Evolutionary conservation across 2,797 vertebrate species (phyloP).

Genomic region (Pseudopleuronectes americanus): DNA sequence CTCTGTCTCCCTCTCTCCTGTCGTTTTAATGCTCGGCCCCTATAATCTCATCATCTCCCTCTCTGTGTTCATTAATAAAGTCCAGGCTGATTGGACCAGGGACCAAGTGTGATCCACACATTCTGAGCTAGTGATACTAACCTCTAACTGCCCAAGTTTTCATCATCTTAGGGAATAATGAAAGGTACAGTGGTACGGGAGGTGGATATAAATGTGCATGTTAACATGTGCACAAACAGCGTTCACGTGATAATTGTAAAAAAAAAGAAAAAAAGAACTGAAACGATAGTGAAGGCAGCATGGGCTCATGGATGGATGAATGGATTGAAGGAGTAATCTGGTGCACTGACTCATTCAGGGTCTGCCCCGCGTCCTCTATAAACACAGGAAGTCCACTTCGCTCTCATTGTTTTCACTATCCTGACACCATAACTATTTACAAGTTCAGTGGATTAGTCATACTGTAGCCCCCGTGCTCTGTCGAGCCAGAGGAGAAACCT

Average conservation of each 20-base stretch:
- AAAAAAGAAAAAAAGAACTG: conserved; percentile 6
- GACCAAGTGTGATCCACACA: conserved; percentile 65
- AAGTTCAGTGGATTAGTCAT: conserved; percentile 85
- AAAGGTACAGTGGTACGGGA: conserved; percentile 58
- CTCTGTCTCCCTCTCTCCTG: conserved; percentile 75
- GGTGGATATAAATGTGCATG: neutral
- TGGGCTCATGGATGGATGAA: conserved; percentile 50
- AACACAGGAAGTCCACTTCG: conserved; percentile 87
- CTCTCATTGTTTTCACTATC: conserved; percentile 85
- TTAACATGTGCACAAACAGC: neutral
- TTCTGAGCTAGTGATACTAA: conserved; percentile 81
- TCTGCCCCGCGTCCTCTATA: conserved; percentile 80
- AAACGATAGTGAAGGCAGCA: conserved; percentile 16
- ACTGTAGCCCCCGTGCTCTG: conserved; percentile 80
- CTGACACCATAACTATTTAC: conserved; percentile 85
- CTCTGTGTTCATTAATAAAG: conserved; percentile 74
- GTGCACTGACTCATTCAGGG: conserved; percentile 77
- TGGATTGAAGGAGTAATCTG: conserved; percentile 70
- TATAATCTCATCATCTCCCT: conserved; percentile 46
- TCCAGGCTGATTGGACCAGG: conserved; percentile 46
- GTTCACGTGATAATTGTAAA: conserved; percentile 7
- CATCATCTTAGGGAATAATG: conserved; percentile 82
- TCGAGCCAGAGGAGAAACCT: conserved; percentile 78
- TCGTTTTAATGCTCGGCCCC: conserved; percentile 67
- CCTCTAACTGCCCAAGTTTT: conserved; percentile 81